These are phyloP conservation scores for Chionomys nivalis DNA, from an alignment of 2,113 vertebrate species.

Conservation along the genomic window DNA sequence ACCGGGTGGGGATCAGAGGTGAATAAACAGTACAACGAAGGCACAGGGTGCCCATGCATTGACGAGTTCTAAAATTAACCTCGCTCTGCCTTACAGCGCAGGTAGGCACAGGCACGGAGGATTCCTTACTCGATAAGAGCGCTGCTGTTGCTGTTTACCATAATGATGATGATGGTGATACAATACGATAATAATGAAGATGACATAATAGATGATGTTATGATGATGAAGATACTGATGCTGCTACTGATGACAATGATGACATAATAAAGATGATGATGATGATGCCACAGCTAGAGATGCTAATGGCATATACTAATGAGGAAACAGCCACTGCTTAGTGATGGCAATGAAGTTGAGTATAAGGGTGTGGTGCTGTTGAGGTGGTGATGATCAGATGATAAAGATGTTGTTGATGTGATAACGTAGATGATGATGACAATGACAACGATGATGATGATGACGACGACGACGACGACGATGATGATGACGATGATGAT, in stretches of 20 bases:
- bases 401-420: not conserved
- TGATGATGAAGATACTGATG: not conserved
- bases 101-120: not conserved
- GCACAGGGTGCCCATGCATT: no score
- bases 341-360: not conserved
- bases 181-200: not conserved
- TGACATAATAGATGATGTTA: not conserved
- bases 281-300: no score
- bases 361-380: no score
- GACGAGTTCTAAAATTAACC: not conserved
- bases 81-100: not conserved
- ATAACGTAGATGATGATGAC: not conserved
- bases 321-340: not conserved
- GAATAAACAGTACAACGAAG: not conserved
- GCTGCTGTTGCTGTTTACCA: fast-evolving
- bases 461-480: no score
- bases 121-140: not conserved
- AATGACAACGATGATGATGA: no score
- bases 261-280: no score
- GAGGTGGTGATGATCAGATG: not conserved
- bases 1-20: no score
- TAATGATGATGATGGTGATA: not conserved
- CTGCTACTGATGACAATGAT: not conserved
- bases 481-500: no score
- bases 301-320: not conserved